Evolutionary conservation across 2,113 vertebrate species (phyloP).

Genomic region (Atherinomorus stipes): DNA sequence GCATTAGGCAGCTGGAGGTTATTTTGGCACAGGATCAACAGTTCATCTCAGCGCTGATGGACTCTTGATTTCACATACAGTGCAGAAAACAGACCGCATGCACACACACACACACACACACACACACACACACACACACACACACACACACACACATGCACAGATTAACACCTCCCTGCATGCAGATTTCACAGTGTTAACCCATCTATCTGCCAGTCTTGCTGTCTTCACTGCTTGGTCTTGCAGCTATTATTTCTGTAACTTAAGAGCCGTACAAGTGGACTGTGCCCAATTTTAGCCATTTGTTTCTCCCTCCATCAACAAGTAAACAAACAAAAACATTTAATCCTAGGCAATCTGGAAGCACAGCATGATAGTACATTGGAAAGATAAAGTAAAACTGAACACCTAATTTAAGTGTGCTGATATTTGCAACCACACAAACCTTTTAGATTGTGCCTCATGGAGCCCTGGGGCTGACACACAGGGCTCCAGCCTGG

Average conservation of each 20-base stretch:
- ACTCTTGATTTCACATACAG: conserved; percentile 55
- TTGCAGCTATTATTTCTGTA: conserved; percentile 62
- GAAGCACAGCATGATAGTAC: neutral
- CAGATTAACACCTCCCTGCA: conserved; percentile 35
- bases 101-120: too few relatives aligned
- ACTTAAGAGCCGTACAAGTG: conserved; percentile 46
- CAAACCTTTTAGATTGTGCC: too few relatives aligned
- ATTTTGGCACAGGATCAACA: conserved; percentile 79
- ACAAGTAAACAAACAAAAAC: conserved; percentile 34
- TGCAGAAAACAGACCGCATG: neutral
- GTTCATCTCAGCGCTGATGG: conserved; percentile 61
- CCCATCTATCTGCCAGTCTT: conserved; percentile 32
- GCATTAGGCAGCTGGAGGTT: conserved; percentile 64
- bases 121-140: too few relatives aligned
- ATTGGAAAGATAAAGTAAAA: too few relatives aligned
- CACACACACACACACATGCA: conserved; percentile 22
- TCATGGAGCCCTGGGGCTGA: too few relatives aligned
- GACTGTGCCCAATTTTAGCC: too few relatives aligned
- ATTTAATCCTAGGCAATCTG: too few relatives aligned
- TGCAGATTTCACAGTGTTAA: conserved; percentile 5
- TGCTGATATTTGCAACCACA: too few relatives aligned
- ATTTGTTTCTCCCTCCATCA: conserved; percentile 15
- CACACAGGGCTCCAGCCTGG: too few relatives aligned
- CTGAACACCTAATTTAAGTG: too few relatives aligned
- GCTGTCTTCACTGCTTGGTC: conserved; percentile 45